Conservation (phyloP, 1,140 invertebrate species). For the Brachystomella parvula region DNA sequence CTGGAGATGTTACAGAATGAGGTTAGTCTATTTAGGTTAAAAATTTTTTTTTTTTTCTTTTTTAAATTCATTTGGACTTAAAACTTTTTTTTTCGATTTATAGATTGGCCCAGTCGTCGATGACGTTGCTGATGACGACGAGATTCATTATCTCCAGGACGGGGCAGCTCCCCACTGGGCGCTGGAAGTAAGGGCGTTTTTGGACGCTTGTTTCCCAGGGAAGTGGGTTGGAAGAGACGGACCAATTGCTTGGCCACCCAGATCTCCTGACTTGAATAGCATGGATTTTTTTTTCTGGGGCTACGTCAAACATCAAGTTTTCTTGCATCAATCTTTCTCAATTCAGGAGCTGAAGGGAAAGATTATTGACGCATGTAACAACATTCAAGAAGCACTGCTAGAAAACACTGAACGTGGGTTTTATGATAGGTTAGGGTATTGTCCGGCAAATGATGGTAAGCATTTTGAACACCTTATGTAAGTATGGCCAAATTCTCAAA, state of each 20-base stretch:
- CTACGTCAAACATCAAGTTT: conserved; percentile 40
- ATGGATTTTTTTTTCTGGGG: conserved; percentile 45
- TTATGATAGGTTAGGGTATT: conserved; percentile 5
- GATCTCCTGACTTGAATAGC: conserved; percentile 44
- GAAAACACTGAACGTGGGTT: neutral
- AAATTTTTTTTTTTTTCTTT: no score
- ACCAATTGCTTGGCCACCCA: conserved; percentile 42
- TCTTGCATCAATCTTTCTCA: conserved; percentile 19
- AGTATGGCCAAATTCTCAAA: neutral
- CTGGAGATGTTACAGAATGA: conserved; percentile 18
- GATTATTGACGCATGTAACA: neutral
- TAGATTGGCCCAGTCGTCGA: conserved; percentile 10
- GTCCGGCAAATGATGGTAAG: neutral
- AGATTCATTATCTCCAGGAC: conserved; percentile 17
- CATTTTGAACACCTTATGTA: conserved; percentile 18
- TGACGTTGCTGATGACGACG: neutral
- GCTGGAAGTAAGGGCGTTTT: conserved; percentile 25
- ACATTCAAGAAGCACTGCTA: neutral
- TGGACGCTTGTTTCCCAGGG: conserved; percentile 39
- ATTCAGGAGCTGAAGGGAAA: neutral
- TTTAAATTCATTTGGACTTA: no score
- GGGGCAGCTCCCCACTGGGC: conserved; percentile 27
- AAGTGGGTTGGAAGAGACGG: conserved; percentile 43
- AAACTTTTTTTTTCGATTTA: no score
- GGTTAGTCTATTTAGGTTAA: no score